phyloP scores from a whole-genome alignment of 2,797 vertebrate genomes.

The Melanotaenia pygmaea region DNA sequence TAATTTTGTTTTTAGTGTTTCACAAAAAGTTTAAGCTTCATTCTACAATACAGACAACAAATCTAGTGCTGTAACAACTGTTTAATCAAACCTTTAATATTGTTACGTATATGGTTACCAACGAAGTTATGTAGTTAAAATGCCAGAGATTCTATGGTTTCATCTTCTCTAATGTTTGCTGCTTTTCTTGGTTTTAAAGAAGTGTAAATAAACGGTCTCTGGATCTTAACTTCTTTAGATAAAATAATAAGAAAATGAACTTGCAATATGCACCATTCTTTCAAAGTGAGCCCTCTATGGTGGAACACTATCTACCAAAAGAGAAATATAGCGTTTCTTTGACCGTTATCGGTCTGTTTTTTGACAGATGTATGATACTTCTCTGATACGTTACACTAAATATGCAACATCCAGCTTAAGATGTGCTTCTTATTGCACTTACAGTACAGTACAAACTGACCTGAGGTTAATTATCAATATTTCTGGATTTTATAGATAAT shows the following conservation, averaged over 20 bases:
- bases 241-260: not conserved
- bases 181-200: not conserved
- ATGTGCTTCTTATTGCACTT: conserved; percentile 60
- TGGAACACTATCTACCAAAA: not conserved
- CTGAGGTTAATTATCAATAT: conserved; percentile 63
- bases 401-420: conserved; percentile 36
- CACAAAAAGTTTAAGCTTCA: not conserved
- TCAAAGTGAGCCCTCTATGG: not conserved
- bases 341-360: conserved; percentile 27
- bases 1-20: conserved; percentile 1
- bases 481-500: conserved; percentile 42
- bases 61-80: not conserved
- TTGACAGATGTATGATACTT: conserved; percentile 34
- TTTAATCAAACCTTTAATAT: conserved; percentile 2
- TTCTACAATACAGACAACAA: not conserved
- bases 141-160: not conserved
- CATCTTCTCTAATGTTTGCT: not conserved
- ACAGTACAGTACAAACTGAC: conserved; percentile 54
- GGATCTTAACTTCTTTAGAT: conserved; percentile 19
- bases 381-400: conserved; percentile 19
- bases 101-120: not conserved
- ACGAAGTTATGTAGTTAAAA: not conserved
- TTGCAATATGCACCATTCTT: not conserved
- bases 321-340: not conserved
- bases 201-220: conserved; percentile 20